Conservation (phyloP, 2,888 invertebrate genomes). For the Adelphocoris suturalis region DNA sequence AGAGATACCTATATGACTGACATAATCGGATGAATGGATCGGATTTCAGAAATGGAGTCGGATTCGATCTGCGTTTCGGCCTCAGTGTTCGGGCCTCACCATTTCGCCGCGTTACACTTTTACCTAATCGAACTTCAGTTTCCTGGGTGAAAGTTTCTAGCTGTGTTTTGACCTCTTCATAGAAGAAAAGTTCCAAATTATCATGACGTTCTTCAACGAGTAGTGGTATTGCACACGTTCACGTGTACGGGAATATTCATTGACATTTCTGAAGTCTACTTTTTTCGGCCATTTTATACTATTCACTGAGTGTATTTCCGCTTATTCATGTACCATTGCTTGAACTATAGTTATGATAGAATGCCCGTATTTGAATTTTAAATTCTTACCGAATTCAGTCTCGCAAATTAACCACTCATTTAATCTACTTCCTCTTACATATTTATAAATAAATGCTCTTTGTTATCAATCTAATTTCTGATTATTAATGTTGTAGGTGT, state of each 20-base stretch:
- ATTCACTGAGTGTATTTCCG: no score
- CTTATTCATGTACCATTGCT: no score
- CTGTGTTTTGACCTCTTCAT: background rate
- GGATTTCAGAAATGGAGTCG: background rate
- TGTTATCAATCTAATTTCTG: no score
- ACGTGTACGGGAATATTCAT: background rate
- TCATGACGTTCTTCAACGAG: background rate
- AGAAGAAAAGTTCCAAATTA: background rate
- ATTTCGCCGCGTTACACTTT: constrained; percentile 9
- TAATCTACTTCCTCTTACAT: no score
- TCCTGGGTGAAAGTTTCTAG: background rate
- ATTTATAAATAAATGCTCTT: no score
- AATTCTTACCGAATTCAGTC: no score
- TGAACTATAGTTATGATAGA: no score
- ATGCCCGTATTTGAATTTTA: no score
- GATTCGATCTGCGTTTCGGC: background rate
- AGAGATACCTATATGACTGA: no score
- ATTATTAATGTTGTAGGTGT: no score
- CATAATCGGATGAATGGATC: constrained; percentile 12
- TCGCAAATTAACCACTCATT: no score
- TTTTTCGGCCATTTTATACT: no score
- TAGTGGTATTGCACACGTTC: background rate
- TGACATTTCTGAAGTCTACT: background rate
- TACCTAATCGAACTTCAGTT: background rate
- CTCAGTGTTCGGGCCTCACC: background rate